These are phyloP conservation scores for Sula dactylatra DNA, from an alignment of 2,113 vertebrate species.

Conservation along the genomic window DNA sequence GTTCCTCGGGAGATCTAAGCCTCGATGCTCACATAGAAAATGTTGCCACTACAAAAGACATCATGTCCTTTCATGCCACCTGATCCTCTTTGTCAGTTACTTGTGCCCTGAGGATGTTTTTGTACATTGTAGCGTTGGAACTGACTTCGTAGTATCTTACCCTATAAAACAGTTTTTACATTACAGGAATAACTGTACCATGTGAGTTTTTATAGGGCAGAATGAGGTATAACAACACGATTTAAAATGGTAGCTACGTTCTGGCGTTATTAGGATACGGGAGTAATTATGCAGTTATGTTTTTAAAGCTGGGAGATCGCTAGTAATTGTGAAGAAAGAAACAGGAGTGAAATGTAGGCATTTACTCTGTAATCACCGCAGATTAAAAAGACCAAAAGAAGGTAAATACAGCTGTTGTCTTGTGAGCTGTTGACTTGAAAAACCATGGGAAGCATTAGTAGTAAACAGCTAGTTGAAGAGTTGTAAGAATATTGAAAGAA, in stretches of 20 bases:
- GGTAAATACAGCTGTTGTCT: background rate
- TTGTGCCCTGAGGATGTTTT: constrained; percentile 21
- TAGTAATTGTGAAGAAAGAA: background rate
- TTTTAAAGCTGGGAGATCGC: background rate
- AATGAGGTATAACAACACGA: background rate
- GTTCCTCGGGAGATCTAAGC: background rate
- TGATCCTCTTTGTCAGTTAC: background rate
- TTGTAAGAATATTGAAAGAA: background rate
- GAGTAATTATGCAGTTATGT: background rate
- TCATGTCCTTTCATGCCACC: background rate
- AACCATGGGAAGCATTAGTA: background rate
- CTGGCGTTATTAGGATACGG: background rate
- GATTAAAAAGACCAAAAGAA: background rate
- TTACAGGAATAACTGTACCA: background rate
- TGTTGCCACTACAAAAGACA: background rate
- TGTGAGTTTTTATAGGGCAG: background rate
- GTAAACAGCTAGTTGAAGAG: background rate
- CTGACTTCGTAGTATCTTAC: background rate
- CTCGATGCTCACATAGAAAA: background rate
- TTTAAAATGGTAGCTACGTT: background rate
- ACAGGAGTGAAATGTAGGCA: background rate
- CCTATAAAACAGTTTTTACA: background rate
- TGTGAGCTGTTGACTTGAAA: background rate
- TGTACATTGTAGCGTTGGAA: background rate
- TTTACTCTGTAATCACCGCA: background rate